phyloP scores from a whole-genome alignment of 2,113 vertebrate species.

The Murina feae region DNA sequence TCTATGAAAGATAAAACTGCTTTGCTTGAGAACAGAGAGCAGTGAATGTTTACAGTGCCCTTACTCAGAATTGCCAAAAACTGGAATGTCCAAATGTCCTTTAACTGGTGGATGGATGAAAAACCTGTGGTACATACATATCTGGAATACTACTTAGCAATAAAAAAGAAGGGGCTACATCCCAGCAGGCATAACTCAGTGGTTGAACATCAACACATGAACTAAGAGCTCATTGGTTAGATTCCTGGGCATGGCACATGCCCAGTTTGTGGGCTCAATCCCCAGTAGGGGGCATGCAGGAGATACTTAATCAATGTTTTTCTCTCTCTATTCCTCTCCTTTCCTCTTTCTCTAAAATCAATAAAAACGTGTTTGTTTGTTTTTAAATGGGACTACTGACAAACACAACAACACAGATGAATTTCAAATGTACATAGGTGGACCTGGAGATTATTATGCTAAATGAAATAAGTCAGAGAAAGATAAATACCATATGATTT shows the following conservation, averaged over 20 bases:
- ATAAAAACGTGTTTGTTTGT: no score
- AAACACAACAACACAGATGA: background rate
- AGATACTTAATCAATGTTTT: no score
- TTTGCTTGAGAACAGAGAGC: background rate
- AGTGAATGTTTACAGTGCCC: background rate
- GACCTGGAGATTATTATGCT: background rate
- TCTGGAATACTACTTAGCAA: background rate
- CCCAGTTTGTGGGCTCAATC: no score
- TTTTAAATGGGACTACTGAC: background rate
- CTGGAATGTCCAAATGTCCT: background rate
- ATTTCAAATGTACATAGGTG: background rate
- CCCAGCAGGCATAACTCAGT: no score
- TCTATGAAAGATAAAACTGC: slow-evolving; percentile 14
- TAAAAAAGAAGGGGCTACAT: background rate
- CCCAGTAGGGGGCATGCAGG: no score
- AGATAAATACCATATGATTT: background rate
- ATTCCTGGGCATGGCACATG: no score
- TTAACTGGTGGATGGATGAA: background rate
- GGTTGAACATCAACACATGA: no score
- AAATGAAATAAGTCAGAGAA: background rate
- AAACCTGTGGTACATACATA: background rate
- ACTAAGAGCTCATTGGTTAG: no score
- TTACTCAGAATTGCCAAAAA: background rate
- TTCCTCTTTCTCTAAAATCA: no score
- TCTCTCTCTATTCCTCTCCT: no score